Base-by-base conservation (phyloP, 2,113 vertebrate species). In the Larimichthys polyactis region DNA sequence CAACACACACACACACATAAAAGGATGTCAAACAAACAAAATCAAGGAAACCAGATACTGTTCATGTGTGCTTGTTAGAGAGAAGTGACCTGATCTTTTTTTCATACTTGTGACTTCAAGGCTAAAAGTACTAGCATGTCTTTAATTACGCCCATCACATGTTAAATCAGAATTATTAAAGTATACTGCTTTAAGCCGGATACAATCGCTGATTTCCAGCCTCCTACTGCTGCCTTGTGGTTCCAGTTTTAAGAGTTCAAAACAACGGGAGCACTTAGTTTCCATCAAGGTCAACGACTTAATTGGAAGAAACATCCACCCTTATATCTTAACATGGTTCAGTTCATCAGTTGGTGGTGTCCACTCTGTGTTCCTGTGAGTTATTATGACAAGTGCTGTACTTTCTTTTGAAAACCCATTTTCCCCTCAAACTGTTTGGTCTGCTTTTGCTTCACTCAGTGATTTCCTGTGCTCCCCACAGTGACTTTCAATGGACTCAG, bases 401-500 rank as follows among this genome's bases (percentile, higher is more conserved):
- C 3, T 40, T 71, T 66, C 72, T 57, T 71, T 65, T 54, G 24
- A 48, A 24, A 58, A 57, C 51, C 71, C 27, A 55, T 72, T 82
- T 83, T 75, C 68, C 32, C 67, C 44, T 67, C 54, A 85, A 65
- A 82, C 27, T 29, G 44, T 70, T 55, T 57, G 67, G 27, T 71
- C 29, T 43, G 49, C 57, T 78, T 75, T 63, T 62, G 68, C 65
- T 70, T 67, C 55, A 81, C 48, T 75, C 85, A 52, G 75, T 80
- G 63, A 75, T 85, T 85, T 87, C 59, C 82, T 82, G 22, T 15
- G 4, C 64, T 82, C 73, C 71, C 71, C 36, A 59, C 36, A 64
- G 48, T 67, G 82, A 75, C 78, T 84, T 74, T 62, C 43, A 81
- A 67, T 65, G 51, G 77, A 46, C 46, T 79, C 29, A 12, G 32